phyloP scores from a whole-genome alignment of 2,113 vertebrate genomes.

The Ctenomys sociabilis region DNA sequence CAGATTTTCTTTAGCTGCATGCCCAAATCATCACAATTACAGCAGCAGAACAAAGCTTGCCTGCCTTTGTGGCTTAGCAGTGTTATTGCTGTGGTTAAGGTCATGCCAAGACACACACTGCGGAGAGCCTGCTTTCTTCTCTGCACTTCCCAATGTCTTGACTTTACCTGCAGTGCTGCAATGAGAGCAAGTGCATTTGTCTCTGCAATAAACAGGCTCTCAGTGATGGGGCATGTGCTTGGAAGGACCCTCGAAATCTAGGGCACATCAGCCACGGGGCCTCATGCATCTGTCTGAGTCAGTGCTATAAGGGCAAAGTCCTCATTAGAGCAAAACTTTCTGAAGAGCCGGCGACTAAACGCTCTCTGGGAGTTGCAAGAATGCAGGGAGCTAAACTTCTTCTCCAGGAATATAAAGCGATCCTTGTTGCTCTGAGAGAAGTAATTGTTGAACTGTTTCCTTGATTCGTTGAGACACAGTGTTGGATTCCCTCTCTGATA shows the following conservation, averaged over 20 bases:
- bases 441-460: background rate
- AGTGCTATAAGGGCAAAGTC: background rate
- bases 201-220: constrained; percentile 26
- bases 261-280: background rate
- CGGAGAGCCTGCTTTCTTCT: background rate
- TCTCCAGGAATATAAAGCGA: background rate
- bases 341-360: background rate
- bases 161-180: background rate
- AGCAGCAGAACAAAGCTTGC: background rate
- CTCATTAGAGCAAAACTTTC: background rate
- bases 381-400: background rate
- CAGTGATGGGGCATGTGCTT: background rate
- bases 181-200: constrained; percentile 21
- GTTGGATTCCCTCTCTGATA: background rate
- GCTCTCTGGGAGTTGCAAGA: background rate
- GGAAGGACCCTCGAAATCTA: constrained; percentile 44
- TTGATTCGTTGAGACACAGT: background rate
- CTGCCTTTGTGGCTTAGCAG: background rate
- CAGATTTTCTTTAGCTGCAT: background rate
- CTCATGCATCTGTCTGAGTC: background rate
- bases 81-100: background rate
- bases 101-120: background rate
- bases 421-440: background rate
- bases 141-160: background rate
- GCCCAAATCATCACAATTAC: background rate